Conservation (phyloP, 1,140 invertebrate species). For the Gerris buenoi region DNA sequence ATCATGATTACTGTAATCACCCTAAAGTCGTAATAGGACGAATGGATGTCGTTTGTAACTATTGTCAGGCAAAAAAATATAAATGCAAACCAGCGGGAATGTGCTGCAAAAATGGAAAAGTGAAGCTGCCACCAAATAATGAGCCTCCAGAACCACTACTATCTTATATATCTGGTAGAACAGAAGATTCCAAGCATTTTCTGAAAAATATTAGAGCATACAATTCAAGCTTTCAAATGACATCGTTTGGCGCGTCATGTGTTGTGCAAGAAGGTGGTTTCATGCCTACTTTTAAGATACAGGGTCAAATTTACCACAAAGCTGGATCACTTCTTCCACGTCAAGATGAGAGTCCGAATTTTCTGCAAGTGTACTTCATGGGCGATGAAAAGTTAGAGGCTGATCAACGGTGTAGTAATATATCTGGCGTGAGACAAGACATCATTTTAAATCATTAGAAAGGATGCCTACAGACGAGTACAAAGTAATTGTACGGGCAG, state of each 20-base stretch:
- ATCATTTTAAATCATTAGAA: background rate
- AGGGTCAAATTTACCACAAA: background rate
- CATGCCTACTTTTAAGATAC: background rate
- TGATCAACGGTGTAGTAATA: too few species aligned
- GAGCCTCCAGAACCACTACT: background rate
- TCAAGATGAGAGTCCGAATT: background rate
- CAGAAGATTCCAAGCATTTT: slow-evolving; percentile 27
- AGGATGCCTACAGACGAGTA: too few species aligned
- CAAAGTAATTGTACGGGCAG: too few species aligned
- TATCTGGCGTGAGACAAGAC: background rate
- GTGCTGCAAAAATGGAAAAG: slow-evolving; percentile 23
- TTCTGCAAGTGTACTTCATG: background rate
- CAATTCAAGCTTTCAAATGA: slow-evolving; percentile 30
- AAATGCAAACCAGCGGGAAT: slow-evolving; percentile 26
- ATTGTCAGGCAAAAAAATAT: slow-evolving; percentile 27
- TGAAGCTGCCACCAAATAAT: slow-evolving; percentile 15
- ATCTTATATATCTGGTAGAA: slow-evolving; percentile 6
- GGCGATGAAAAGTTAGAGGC: background rate
- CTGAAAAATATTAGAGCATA: slow-evolving; percentile 28
- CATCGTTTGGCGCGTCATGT: slow-evolving; percentile 25
- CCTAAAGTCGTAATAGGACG: slow-evolving; percentile 17
- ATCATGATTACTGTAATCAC: background rate
- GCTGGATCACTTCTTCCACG: background rate
- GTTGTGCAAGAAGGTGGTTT: background rate
- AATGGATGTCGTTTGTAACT: slow-evolving; percentile 22